Conservation (phyloP, 2,888 invertebrate genomes). For the Caenorhabditis afra region DNA sequence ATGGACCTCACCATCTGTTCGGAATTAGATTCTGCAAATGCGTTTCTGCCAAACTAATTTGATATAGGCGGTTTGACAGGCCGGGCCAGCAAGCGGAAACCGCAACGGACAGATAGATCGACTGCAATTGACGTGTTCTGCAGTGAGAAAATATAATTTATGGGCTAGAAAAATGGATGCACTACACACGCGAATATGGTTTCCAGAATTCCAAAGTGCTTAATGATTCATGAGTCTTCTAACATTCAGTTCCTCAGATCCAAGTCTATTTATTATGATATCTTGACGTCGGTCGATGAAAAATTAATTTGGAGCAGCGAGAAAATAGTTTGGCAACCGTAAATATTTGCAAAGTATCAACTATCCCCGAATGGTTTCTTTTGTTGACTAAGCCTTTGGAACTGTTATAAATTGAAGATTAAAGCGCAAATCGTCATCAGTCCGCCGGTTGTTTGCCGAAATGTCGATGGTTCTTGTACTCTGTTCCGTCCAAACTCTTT, state of each 20-base stretch:
- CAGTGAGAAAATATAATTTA: not conserved
- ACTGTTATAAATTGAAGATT: slow-evolving; percentile 43
- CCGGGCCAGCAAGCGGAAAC: too few species aligned
- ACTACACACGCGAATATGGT: not conserved
- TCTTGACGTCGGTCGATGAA: not conserved
- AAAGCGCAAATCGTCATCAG: slow-evolving; percentile 46
- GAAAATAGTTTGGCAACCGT: not conserved
- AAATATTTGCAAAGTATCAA: slow-evolving; percentile 46
- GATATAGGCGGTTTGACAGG: not conserved
- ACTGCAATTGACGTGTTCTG: too few species aligned
- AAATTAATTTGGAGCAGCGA: not conserved
- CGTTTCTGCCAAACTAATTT: not conserved
- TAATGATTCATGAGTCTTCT: slow-evolving; percentile 5
- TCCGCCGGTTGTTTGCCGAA: not conserved
- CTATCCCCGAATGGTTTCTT: not conserved
- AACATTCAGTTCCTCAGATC: too few species aligned
- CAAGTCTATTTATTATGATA: too few species aligned
- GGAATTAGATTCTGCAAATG: slow-evolving; percentile 6
- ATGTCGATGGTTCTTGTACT: not conserved
- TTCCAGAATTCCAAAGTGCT: not conserved
- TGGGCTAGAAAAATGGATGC: not conserved
- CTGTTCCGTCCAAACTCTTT: not conserved
- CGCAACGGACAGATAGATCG: too few species aligned
- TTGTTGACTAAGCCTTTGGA: slow-evolving; percentile 37
- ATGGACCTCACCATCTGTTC: not conserved